A percentile compares a stretch with the other conserved stretches of the same genome.
Conservation (phyloP, 2,797 vertebrate species). For the Sarcoramphus papa region DNA sequence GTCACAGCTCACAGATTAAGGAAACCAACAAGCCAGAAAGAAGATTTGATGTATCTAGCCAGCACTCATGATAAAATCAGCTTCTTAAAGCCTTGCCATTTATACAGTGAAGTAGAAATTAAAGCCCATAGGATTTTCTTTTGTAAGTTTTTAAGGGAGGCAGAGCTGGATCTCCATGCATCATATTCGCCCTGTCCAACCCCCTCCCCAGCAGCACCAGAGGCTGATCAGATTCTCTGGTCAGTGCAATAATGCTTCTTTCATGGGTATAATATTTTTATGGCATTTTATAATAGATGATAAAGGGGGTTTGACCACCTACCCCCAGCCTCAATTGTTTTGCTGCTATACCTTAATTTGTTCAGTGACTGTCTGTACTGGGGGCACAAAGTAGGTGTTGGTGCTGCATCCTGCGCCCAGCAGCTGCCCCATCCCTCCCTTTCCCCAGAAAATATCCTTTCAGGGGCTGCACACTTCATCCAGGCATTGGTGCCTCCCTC, state of each 20-base stretch:
- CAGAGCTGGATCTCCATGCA: not conserved
- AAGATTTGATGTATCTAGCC: not conserved
- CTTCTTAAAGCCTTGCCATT: not conserved
- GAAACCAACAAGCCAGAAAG: not conserved
- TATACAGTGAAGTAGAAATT: not conserved
- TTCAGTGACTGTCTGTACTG: not conserved
- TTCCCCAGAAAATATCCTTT: not conserved
- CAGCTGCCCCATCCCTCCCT: not conserved
- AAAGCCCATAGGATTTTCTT: not conserved
- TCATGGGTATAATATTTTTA: not conserved
- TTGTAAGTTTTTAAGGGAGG: not conserved
- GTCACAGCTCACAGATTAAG: not conserved
- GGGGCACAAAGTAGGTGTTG: not conserved
- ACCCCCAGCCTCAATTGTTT: accelerated
- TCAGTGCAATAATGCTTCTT: not conserved
- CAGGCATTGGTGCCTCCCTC: not conserved
- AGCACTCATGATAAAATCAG: not conserved
- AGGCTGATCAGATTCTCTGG: not conserved
- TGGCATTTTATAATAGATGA: not conserved
- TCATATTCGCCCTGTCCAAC: not conserved
- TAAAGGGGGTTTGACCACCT: not conserved
- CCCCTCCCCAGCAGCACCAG: not conserved
- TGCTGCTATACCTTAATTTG: not conserved
- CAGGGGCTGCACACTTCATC: not conserved
- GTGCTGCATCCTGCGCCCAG: not conserved